Conservation (phyloP, 2,797 vertebrate species). For the Melanotaenia trifasciata region DNA sequence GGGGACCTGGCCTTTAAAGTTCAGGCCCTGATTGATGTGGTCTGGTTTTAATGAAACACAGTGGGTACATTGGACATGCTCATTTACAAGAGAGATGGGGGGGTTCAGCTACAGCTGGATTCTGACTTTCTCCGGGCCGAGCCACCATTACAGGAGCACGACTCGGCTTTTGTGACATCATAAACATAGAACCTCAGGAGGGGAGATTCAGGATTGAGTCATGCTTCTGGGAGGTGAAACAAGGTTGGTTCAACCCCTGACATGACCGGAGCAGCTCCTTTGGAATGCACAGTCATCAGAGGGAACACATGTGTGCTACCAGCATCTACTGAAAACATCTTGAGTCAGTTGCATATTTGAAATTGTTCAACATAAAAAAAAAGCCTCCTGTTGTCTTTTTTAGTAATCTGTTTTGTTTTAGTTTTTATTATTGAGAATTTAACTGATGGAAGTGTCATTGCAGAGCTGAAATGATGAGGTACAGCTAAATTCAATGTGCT, state of each 20-base stretch:
- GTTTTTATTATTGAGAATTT: not conserved
- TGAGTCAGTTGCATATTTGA: constrained; percentile 55
- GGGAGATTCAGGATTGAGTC: constrained; percentile 64
- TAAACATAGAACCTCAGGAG: constrained; percentile 64
- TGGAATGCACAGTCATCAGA: constrained; percentile 68
- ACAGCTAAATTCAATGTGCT: not conserved
- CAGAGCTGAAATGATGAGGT: not conserved
- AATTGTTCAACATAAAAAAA: constrained; percentile 42
- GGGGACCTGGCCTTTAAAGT: constrained; percentile 79
- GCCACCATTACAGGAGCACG: constrained; percentile 62
- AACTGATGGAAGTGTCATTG: not conserved
- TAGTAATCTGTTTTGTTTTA: constrained; percentile 4
- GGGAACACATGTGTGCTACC: constrained; percentile 42
- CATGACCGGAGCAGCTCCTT: constrained; percentile 38
- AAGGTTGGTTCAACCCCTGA: constrained; percentile 59
- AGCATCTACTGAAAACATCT: constrained; percentile 47
- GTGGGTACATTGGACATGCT: constrained; percentile 80
- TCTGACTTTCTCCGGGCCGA: constrained; percentile 67
- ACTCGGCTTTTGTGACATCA: constrained; percentile 75
- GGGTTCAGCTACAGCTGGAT: constrained; percentile 65
- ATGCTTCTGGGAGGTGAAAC: constrained; percentile 66
- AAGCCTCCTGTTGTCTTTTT: constrained; percentile 29
- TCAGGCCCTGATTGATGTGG: constrained; percentile 76
- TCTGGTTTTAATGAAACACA: constrained; percentile 82
- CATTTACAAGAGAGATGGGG: constrained; percentile 66